phyloP scores from a whole-genome alignment of 2,797 vertebrate species.

The Peromyscus aztecus region DNA sequence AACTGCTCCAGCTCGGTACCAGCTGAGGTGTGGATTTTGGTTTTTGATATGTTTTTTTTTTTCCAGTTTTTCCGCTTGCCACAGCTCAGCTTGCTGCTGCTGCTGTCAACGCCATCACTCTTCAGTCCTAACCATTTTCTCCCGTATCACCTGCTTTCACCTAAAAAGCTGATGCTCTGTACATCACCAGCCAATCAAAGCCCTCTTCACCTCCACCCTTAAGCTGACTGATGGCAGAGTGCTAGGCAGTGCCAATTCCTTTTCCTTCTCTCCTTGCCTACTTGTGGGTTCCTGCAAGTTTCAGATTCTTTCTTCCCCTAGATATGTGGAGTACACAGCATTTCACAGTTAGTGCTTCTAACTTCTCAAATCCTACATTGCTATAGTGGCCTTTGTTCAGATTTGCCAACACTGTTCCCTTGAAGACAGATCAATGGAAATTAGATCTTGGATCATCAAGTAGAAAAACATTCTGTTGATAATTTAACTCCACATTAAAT shows the following conservation, averaged over 20 bases:
- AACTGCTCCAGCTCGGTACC: not conserved
- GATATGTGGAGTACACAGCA: not conserved
- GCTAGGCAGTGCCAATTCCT: not conserved
- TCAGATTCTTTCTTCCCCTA: not conserved
- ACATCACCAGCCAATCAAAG: not conserved
- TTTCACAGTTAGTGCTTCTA: not conserved
- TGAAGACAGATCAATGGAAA: conserved; percentile 23
- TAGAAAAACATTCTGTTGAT: not conserved
- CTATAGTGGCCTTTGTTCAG: not conserved
- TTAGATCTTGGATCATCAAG: not conserved
- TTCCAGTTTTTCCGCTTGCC: not conserved
- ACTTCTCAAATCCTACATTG: not conserved
- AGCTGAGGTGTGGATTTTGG: not conserved
- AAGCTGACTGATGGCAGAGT: conserved; percentile 6
- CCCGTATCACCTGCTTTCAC: not conserved
- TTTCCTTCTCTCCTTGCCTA: not conserved
- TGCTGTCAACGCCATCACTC: not conserved
- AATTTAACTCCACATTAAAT: conserved; percentile 49
- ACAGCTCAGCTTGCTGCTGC: not conserved
- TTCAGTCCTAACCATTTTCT: conserved; percentile 30
- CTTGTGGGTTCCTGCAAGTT: conserved; percentile 1
- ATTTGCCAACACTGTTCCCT: not conserved
- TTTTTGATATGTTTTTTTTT: not conserved
- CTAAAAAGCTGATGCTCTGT: not conserved
- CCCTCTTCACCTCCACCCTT: not conserved